phyloP scores from a whole-genome alignment of 2,888 invertebrate species.

The Meghimatium bilineatum region DNA sequence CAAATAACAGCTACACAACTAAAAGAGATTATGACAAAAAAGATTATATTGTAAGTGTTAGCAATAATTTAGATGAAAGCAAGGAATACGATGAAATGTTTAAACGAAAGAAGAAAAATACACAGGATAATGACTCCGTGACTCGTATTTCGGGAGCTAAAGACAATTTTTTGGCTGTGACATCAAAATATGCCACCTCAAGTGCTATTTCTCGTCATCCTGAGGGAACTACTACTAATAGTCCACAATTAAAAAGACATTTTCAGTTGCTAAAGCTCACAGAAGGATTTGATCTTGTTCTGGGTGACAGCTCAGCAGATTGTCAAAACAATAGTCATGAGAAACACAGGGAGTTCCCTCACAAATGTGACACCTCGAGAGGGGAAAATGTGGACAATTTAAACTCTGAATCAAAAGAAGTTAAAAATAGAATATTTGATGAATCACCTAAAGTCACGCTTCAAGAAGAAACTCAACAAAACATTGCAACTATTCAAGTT shows the following conservation, averaged over 20 bases:
- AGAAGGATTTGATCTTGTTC: slow-evolving; percentile 30
- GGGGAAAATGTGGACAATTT: too few species aligned
- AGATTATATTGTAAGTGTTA: neutral
- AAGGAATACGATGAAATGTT: slow-evolving; percentile 15
- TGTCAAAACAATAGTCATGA: neutral
- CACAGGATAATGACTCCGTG: neutral
- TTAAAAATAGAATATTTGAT: neutral
- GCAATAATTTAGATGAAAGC: neutral
- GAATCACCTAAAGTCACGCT: neutral
- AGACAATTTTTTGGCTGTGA: slow-evolving; percentile 42
- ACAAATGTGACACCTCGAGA: neutral
- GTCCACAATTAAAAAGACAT: slow-evolving; percentile 13
- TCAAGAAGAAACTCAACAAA: neutral
- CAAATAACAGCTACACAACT: neutral
- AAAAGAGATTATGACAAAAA: neutral
- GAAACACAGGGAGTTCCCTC: neutral
- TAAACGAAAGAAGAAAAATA: neutral
- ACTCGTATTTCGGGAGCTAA: slow-evolving; percentile 3
- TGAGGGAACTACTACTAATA: neutral
- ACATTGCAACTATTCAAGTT: slow-evolving; percentile 2
- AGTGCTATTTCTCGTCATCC: neutral
- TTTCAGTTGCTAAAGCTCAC: slow-evolving; percentile 41
- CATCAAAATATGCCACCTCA: neutral
- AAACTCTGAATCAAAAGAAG: neutral
- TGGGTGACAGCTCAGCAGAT: slow-evolving; percentile 6